A percentile compares a stretch with the other conserved stretches of the same genome.
Conservation (phyloP, 2,797 vertebrate genomes). For the Smutsia temminckii region DNA sequence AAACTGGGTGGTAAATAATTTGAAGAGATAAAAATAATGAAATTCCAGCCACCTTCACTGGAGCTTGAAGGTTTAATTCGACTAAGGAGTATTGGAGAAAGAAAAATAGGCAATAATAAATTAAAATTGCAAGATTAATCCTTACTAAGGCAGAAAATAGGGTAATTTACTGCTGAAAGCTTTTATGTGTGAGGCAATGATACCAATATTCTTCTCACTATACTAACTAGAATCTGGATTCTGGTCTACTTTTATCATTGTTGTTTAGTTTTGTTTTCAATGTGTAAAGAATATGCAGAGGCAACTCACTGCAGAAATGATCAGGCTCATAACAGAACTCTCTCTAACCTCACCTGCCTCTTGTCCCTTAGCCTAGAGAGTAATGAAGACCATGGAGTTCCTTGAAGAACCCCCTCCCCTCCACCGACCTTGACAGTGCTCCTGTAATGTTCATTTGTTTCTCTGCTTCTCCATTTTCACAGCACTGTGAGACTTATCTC, state of each 20-base stretch:
- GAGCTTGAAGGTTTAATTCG: slow-evolving; percentile 57
- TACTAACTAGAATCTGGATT: background rate
- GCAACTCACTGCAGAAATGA: background rate
- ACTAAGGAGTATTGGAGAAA: slow-evolving; percentile 17
- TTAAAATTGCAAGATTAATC: slow-evolving; percentile 44
- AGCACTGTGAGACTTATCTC: background rate
- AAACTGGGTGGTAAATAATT: slow-evolving; percentile 45
- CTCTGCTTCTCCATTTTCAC: background rate
- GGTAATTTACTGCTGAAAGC: background rate
- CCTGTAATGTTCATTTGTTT: background rate
- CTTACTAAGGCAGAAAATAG: background rate
- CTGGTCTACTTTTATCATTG: background rate
- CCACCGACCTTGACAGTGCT: background rate
- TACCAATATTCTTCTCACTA: background rate
- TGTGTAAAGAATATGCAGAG: background rate
- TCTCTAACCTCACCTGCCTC: background rate
- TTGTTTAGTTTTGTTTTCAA: background rate
- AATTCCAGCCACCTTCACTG: slow-evolving; percentile 25
- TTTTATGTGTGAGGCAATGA: background rate
- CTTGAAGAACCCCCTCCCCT: background rate
- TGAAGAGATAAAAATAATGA: slow-evolving; percentile 68
- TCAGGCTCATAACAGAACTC: background rate
- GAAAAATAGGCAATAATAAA: slow-evolving; percentile 29
- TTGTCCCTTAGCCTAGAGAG: background rate
- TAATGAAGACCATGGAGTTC: fast-evolving